phyloP scores from a whole-genome alignment of 2,113 vertebrate species.

The Hippopotamus amphibius region DNA sequence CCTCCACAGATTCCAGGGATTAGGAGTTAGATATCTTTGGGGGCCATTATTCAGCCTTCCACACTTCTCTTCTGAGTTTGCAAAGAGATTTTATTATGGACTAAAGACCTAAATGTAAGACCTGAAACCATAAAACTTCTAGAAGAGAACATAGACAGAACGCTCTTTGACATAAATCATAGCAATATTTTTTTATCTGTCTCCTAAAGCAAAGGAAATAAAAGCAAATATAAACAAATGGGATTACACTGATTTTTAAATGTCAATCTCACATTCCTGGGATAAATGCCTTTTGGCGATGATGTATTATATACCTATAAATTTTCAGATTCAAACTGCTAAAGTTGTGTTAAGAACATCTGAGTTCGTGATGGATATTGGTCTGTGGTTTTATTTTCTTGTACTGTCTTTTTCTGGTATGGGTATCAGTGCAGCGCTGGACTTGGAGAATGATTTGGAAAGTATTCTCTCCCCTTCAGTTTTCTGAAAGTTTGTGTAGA shows the following conservation, averaged over 20 bases:
- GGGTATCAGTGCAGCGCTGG: neutral
- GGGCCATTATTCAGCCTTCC: neutral
- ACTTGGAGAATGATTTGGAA: neutral
- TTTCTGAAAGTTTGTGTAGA: neutral
- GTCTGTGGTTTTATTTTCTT: neutral
- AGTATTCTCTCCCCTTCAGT: neutral
- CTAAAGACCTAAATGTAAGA: neutral
- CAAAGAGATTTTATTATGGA: neutral
- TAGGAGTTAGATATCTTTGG: too few relatives aligned
- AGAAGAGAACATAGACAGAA: neutral
- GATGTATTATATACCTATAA: neutral
- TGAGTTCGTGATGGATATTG: too few relatives aligned
- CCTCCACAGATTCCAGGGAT: neutral
- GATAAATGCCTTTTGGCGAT: neutral
- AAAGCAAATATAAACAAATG: neutral
- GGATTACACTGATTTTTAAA: neutral
- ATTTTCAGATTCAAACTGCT: neutral
- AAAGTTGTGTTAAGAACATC: too few relatives aligned
- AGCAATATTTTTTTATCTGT: neutral
- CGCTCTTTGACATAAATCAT: neutral
- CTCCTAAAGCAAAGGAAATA: neutral
- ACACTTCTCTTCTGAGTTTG: neutral
- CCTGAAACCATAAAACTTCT: neutral
- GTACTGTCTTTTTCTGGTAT: neutral
- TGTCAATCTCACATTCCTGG: neutral